Conservation (phyloP, 2,797 vertebrate species). For the Rhinella marina region DNA sequence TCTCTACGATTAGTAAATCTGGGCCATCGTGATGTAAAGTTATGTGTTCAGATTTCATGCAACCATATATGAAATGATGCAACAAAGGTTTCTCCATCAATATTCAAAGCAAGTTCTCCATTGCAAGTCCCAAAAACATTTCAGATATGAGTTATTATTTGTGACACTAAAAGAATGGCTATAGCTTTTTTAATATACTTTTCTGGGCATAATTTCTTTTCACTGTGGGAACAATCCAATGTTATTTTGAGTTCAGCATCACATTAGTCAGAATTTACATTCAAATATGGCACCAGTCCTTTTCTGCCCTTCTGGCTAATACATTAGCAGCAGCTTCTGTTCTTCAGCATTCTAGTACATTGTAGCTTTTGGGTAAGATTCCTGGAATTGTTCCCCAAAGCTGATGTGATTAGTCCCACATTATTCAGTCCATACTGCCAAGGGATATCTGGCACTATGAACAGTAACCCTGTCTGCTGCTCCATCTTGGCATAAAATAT, state of each 20-base stretch:
- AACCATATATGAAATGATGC: neutral
- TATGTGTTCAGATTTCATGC: no score
- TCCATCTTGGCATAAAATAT: slow-evolving; percentile 63
- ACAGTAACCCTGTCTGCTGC: slow-evolving; percentile 64
- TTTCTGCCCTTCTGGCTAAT: slow-evolving; percentile 55
- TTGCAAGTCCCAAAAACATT: neutral
- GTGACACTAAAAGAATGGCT: slow-evolving; percentile 4
- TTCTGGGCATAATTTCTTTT: slow-evolving; percentile 4
- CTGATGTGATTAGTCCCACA: slow-evolving; percentile 62
- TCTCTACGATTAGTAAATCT: no score
- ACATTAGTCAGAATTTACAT: slow-evolving; percentile 56
- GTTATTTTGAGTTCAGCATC: slow-evolving; percentile 51
- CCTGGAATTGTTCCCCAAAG: slow-evolving; percentile 58
- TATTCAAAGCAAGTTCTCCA: neutral
- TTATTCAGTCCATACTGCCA: slow-evolving; percentile 54
- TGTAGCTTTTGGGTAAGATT: slow-evolving; percentile 59
- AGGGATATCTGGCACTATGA: slow-evolving; percentile 61
- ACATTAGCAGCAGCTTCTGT: slow-evolving; percentile 49
- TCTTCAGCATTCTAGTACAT: slow-evolving; percentile 51
- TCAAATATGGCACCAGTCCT: slow-evolving; percentile 52
- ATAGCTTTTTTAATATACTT: neutral
- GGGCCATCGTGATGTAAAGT: no score
- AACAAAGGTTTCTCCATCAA: neutral
- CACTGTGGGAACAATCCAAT: slow-evolving; percentile 28
- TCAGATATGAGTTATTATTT: slow-evolving; percentile 15